Percentiles rank a stretch among this genome's conserved stretches.
These are phyloP conservation scores for Halcyon smyrnensis DNA, from an alignment of 2,797 vertebrate genomes.

Conservation along the genomic window DNA sequence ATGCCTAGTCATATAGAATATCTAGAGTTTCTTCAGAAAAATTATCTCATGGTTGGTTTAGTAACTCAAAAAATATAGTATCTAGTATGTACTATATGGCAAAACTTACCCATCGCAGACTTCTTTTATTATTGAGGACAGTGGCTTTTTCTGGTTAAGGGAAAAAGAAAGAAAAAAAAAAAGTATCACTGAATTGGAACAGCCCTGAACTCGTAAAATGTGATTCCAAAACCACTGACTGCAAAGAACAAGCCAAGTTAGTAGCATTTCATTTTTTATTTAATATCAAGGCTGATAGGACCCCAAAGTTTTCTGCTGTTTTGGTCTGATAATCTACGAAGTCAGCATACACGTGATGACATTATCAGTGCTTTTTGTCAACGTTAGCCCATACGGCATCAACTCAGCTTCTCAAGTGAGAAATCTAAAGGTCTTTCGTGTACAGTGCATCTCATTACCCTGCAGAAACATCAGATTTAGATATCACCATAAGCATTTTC, in stretches of 20 bases:
- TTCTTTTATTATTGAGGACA: conserved; percentile 98
- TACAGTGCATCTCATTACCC: background rate
- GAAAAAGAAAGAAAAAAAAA: conserved; percentile 42
- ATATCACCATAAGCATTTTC: background rate
- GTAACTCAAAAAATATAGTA: background rate
- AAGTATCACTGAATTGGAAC: conserved; percentile 5
- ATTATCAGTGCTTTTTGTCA: background rate
- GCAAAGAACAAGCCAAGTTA: background rate
- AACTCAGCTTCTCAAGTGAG: background rate
- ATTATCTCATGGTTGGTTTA: background rate
- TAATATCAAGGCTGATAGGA: background rate
- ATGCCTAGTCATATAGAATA: background rate
- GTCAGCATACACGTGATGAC: background rate
- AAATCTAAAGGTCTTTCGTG: conserved; percentile 28
- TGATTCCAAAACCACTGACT: background rate
- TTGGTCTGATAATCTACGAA: background rate
- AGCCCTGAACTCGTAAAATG: background rate
- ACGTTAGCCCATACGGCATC: background rate
- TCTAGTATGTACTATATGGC: background rate
- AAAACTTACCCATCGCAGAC: conserved; percentile 95
- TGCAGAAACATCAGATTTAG: conserved; percentile 5
- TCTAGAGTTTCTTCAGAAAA: background rate
- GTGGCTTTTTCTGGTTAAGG: conserved; percentile 92
- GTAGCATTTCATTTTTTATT: background rate
- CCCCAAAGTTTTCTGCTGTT: background rate